Conservation (phyloP, 2,888 invertebrate species). For the Cosmorhoe ocellata region DNA sequence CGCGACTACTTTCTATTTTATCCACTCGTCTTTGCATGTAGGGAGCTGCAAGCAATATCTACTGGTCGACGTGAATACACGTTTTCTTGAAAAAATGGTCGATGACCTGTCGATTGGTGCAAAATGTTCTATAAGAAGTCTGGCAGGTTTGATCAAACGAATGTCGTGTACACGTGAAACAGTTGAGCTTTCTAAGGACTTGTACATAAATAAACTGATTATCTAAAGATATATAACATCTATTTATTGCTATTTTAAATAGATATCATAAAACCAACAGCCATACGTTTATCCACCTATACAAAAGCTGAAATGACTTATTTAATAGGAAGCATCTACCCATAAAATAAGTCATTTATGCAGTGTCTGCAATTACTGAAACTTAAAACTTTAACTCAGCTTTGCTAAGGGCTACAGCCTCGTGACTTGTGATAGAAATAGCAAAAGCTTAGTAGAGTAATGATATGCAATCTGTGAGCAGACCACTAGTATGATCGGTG, state of each 20-base stretch:
- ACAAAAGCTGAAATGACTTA: slow-evolving; percentile 1
- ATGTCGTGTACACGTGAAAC: no score
- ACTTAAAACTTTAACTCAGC: slow-evolving; percentile 12
- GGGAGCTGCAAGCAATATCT: slow-evolving; percentile 22
- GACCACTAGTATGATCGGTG: no score
- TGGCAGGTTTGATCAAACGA: no score
- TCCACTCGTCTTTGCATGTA: slow-evolving; percentile 29
- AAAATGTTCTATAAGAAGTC: no score
- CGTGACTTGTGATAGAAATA: neutral
- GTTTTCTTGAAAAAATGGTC: slow-evolving; percentile 16
- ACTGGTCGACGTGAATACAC: slow-evolving; percentile 1
- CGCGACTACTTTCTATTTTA: slow-evolving; percentile 50
- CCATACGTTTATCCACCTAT: slow-evolving; percentile 1
- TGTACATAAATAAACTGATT: no score
- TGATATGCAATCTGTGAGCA: no score
- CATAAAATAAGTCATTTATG: slow-evolving; percentile 7
- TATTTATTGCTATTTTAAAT: neutral
- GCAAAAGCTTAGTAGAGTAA: no score
- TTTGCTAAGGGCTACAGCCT: slow-evolving; percentile 4
- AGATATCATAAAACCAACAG: neutral
- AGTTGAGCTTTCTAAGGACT: no score
- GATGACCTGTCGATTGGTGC: slow-evolving; percentile 7
- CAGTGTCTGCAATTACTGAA: slow-evolving; percentile 10
- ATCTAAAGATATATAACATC: neutral
- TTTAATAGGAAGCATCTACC: no score